Evolutionary conservation across 1,140 invertebrate genomes (phyloP).

Genomic region (Macrotrachela quadricornifera): DNA sequence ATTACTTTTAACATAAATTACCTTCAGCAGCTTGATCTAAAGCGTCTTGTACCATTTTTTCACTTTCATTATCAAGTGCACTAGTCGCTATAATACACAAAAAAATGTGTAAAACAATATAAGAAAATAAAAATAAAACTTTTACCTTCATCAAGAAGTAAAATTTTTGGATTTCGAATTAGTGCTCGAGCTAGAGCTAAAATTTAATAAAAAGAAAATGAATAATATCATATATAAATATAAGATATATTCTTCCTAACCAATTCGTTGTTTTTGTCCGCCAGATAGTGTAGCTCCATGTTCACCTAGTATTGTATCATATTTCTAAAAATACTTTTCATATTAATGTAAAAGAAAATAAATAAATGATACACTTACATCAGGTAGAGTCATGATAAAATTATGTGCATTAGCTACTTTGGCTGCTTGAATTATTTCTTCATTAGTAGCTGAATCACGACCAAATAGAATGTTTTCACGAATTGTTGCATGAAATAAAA

Average conservation of each 20-base stretch:
- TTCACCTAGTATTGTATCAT: conserved; percentile 22
- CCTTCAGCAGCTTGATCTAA: conserved; percentile 31
- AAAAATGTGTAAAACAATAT: no score
- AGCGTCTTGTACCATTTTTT: conserved; percentile 24
- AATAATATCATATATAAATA: no score
- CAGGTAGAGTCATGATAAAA: conserved; percentile 60
- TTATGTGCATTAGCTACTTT: conserved; percentile 65
- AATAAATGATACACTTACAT: no score
- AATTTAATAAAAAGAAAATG: no score
- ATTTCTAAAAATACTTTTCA: conserved; percentile 29
- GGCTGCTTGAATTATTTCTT: conserved; percentile 50
- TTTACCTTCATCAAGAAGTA: conserved; percentile 53
- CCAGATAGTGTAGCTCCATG: conserved; percentile 24
- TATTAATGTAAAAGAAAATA: no score
- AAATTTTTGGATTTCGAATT: conserved; percentile 48
- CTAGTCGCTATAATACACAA: conserved; percentile 19
- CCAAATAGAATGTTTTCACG: conserved; percentile 82
- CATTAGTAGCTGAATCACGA: conserved; percentile 35
- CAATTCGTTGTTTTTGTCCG: conserved; percentile 26
- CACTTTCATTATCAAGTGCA: conserved; percentile 27
- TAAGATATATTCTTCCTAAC: no score
- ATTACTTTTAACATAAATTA: no score
- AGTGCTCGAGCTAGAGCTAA: background rate
- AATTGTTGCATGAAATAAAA: conserved; percentile 60
- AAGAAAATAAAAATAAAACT: no score